Base-by-base conservation (phyloP, 2,888 invertebrate species). In the Luffia ferchaultella region DNA sequence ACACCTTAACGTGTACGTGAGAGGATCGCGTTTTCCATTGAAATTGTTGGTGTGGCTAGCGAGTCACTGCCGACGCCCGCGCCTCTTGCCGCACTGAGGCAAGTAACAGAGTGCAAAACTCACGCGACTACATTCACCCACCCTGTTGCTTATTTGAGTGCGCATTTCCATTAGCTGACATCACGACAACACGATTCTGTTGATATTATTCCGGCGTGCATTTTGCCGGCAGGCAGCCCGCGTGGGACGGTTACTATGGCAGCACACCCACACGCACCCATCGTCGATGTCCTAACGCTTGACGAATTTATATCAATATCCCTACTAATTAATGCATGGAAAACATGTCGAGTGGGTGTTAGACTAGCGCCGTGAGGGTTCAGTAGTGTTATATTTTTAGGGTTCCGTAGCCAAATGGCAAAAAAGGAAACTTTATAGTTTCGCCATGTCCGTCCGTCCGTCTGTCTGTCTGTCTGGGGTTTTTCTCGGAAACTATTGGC, bases 21-120 rank as follows among this genome's bases (percentile, higher is more conserved):
- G 3, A 30, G 12, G 30, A 30, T 12, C 5, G 30, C 30, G 30
- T 7, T 30, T 12, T 30, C 30, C 30, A 30, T 30, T 30, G 3
- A 46, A 41, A 30, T 42, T n/a, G 18, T 18, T 47, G 16, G 16
- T 44, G 46, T 61, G 58, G 52, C 43, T 69, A 72, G 71, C 71
- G 60, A 69, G 67, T 67, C 70, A 60, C 53, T 58, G 62, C 60
- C 72, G 75, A 72, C 80, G 77, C 77, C 70, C 75, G 78, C 79
- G 80, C 77, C 75, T 75, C 72, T 75, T 68, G 65, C 70, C 65
- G 51, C 52, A 65, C 65, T 67, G 65, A 63, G 58, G 55, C 55
- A 46, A 50, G 50, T 61, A 62, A 58, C 65, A 42, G 62, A 64
- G 68, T 67, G 64, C 65, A 65, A 30, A 30, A 72, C 69, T 70